Evolutionary conservation across 2,797 vertebrate genomes (phyloP), one percentile per base, ranked within the genome.

Genomic region (Acanthurus lineatus): DNA sequence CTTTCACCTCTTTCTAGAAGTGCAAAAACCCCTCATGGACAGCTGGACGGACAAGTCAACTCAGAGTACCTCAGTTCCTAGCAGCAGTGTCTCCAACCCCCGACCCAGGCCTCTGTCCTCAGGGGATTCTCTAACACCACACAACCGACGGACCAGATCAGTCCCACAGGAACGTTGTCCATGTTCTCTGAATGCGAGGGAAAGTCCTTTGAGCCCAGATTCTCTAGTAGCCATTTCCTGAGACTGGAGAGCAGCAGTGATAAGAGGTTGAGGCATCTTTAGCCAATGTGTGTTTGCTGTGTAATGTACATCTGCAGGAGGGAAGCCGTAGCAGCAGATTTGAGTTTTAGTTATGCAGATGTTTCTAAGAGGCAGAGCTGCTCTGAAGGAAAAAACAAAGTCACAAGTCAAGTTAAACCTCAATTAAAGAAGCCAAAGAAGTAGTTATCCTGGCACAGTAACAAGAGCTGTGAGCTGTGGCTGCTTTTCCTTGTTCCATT

Each of bases 31-130:
- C 86, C 63, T 73, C 20, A 40, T 63, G 82, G 73, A 89, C 86
- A 85, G 82, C 76, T 85, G 75, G 79, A 87, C 12, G 74, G 88
- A 92, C 84, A 79, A 86, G 90, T 87, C 90, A 85, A 90, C 88
- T 89, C 83, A 0, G 64, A 91, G 91, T 94, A 94, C 93, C 93
- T 94, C 93, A 93, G 86, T 92, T 91, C 93, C 84, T 90, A 91
- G 80, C 86, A 88, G 85, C 86, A 77, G 88, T 72, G 82, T 90
- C 86, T 91, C 86, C 84, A 79, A 76, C 28, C 28, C 73, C 75
- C 40, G 52, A 84, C 66, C 76, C 82, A 68, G 77, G 85, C 88
- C 88, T 90, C 87, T 87, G 90, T 91, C 91, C 87, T 94, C 93
- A 92, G 90, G 89, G 91, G 85, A 89, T 85, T 90, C 87, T 86